Evolutionary conservation across 2,888 invertebrate species (phyloP).

Genomic region (Hedya salicella): DNA sequence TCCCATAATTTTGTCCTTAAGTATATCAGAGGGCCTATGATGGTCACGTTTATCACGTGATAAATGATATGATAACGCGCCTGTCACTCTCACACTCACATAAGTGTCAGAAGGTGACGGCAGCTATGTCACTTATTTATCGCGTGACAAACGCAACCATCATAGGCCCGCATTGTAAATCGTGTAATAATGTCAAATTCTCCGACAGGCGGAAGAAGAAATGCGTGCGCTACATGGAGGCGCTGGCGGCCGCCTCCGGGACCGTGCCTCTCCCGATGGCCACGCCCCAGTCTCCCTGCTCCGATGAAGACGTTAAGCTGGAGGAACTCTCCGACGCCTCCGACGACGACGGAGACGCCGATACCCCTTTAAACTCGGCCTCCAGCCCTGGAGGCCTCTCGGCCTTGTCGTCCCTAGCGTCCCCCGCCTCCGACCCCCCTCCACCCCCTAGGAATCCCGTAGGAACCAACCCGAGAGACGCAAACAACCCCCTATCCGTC

Average conservation of each 20-base stretch:
- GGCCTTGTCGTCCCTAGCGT: conserved; percentile 86
- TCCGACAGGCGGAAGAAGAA: conserved; percentile 96
- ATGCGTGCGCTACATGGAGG: conserved; percentile 98
- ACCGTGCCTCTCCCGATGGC: conserved; percentile 90
- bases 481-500: conserved; percentile 96
- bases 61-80: no score
- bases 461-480: conserved; percentile 95
- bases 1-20: no score
- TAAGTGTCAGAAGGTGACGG: no score
- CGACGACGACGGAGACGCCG: conserved; percentile 79
- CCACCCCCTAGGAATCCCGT: conserved; percentile 89
- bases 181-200: no score
- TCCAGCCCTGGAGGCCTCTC: conserved; percentile 81
- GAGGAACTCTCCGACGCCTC: conserved; percentile 88
- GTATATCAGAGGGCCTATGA: no score
- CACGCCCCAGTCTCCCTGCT: conserved; percentile 92
- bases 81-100: no score
- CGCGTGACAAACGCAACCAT: no score
- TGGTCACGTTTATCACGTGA: no score
- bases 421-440: conserved; percentile 90
- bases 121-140: no score
- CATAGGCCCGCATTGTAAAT: no score
- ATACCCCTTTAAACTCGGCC: conserved; percentile 80
- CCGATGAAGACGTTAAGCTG: conserved; percentile 89
- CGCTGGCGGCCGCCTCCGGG: conserved; percentile 87